Evolutionary conservation across 2,797 vertebrate genomes (phyloP).

Genomic region (Tolypeutes matacus): DNA sequence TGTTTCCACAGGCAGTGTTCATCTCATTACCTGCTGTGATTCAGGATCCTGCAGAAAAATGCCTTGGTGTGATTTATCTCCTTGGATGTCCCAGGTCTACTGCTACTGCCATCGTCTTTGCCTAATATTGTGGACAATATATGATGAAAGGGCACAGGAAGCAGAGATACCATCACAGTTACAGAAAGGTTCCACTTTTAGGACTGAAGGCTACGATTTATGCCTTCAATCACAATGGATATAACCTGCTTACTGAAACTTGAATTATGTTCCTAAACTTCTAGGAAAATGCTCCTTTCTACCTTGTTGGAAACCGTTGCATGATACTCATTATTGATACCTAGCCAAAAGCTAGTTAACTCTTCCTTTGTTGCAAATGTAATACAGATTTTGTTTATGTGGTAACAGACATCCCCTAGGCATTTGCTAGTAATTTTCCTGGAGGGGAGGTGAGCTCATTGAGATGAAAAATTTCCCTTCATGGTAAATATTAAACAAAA

Average conservation of each 20-base stretch:
- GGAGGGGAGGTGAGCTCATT: not conserved
- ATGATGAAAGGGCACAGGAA: not conserved
- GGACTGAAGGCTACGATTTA: not conserved
- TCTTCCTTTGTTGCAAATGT: not conserved
- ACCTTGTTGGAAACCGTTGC: not conserved
- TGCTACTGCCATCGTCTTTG: not conserved
- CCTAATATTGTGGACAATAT: not conserved
- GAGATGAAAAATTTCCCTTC: not conserved
- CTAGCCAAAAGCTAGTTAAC: too few relatives aligned
- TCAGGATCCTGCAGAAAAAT: not conserved
- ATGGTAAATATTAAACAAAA: not conserved
- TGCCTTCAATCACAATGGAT: not conserved
- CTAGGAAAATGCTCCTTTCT: not conserved
- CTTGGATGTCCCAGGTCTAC: not conserved
- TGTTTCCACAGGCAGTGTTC: not conserved
- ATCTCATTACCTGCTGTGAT: not conserved
- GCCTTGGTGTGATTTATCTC: not conserved
- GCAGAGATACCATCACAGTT: not conserved
- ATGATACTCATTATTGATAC: not conserved
- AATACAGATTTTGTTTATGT: not conserved
- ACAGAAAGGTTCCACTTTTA: not conserved
- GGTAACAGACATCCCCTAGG: fast-evolving
- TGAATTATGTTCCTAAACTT: not conserved
- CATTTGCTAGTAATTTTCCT: not conserved
- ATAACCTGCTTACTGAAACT: not conserved